Conservation (phyloP, 2,797 vertebrate genomes). For the Simalia tracyae region DNA sequence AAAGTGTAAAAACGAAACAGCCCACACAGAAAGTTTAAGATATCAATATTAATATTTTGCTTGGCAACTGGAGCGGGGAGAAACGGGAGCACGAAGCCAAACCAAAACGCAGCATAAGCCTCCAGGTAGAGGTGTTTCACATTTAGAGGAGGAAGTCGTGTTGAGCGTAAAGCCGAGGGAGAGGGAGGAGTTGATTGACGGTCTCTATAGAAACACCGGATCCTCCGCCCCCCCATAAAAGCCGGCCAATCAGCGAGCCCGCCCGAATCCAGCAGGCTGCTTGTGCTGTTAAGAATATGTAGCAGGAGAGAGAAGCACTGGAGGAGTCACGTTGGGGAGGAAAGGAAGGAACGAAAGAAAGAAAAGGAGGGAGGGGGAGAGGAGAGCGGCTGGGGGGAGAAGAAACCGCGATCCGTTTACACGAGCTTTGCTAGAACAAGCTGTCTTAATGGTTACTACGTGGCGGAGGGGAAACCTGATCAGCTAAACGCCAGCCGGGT, state of each 20-base stretch:
- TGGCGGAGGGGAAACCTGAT: constrained; percentile 97
- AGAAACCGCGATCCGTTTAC: constrained; percentile 82
- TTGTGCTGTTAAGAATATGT: constrained; percentile 85
- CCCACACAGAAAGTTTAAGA: not conserved
- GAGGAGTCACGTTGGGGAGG: constrained; percentile 85
- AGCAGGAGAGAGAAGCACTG: constrained; percentile 75
- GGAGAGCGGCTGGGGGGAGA: too few relatives aligned
- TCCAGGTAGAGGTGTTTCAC: not conserved
- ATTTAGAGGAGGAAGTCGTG: not conserved
- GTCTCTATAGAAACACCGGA: constrained; percentile 76
- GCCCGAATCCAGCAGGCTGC: constrained; percentile 70
- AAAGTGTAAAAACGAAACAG: not conserved
- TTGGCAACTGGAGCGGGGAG: not conserved
- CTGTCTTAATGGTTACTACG: constrained; percentile 89
- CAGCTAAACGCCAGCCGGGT: constrained; percentile 82
- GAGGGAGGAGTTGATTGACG: constrained; percentile 80
- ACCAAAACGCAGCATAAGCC: not conserved
- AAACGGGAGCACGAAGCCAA: too few relatives aligned
- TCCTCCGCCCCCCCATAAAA: constrained; percentile 82
- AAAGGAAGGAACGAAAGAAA: constrained; percentile 23
- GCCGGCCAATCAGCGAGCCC: constrained; percentile 83
- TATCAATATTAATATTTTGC: not conserved
- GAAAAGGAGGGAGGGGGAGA: not conserved
- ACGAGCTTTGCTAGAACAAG: constrained; percentile 86
- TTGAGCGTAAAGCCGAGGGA: not conserved